These are phyloP conservation scores for Myotis vivesi DNA, from an alignment of 2,797 vertebrate genomes.

Conservation along the genomic window DNA sequence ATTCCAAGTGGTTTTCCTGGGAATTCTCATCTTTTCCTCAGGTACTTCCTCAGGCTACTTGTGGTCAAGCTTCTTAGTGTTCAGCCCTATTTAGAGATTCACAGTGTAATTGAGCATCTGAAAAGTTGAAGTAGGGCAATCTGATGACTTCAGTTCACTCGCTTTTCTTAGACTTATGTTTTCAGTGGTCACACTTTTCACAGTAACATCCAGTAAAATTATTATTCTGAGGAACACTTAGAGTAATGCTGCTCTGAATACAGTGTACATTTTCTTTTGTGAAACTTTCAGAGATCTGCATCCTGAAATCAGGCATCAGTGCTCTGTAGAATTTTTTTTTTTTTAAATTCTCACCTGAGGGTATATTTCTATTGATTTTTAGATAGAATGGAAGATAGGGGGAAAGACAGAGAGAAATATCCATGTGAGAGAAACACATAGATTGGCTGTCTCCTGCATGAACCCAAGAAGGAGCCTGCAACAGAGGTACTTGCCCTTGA, in stretches of 20 bases:
- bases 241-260: neutral
- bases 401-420: neutral
- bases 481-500: too few species aligned
- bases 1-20: neutral
- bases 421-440: neutral
- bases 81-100: neutral
- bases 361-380: neutral
- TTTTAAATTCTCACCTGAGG: too few species aligned
- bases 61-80: neutral
- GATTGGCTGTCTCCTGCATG: neutral
- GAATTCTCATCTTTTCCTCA: neutral
- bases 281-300: neutral
- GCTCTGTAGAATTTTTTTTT: neutral
- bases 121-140: neutral
- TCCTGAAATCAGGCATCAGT: neutral
- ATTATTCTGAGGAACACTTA: neutral
- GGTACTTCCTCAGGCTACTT: neutral
- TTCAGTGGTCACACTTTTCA: neutral
- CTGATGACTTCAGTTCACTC: neutral
- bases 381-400: neutral
- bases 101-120: neutral
- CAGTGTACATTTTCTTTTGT: neutral
- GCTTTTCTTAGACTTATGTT: neutral
- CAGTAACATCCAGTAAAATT: neutral
- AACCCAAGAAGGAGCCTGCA: too few species aligned